phyloP scores from a whole-genome alignment of 2,888 invertebrate genomes.

The Lepidonotus clava region DNA sequence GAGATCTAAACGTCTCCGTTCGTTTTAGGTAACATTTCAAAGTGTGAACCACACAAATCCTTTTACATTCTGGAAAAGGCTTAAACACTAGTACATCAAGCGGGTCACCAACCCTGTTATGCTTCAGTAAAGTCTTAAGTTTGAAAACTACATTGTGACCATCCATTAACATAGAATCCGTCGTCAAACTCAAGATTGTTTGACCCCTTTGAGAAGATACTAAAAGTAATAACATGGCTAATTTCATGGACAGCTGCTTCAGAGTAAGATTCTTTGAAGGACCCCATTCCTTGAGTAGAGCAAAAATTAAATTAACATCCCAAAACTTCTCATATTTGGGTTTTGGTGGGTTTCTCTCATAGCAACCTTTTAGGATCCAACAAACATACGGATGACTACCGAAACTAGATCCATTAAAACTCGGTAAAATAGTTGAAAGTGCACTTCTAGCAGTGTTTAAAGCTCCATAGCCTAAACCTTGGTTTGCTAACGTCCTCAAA shows the following conservation, averaged over 20 bases:
- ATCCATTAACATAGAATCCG: background rate
- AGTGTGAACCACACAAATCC: background rate
- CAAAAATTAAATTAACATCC: background rate
- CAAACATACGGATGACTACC: background rate
- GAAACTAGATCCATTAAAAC: background rate
- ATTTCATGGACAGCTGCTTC: background rate
- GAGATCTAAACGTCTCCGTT: background rate
- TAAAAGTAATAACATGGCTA: background rate
- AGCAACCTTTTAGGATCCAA: no score
- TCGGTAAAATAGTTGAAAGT: background rate
- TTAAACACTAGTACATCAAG: background rate
- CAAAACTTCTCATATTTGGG: background rate
- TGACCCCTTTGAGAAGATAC: background rate
- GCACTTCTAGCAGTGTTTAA: background rate
- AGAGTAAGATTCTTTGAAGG: background rate
- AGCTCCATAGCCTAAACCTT: background rate
- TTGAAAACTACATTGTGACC: background rate
- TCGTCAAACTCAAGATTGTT: background rate
- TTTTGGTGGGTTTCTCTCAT: background rate
- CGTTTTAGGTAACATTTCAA: background rate
- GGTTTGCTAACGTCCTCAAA: background rate
- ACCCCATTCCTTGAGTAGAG: background rate
- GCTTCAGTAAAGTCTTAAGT: background rate
- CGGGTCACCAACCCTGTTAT: background rate
- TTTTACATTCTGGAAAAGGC: background rate